Base-by-base conservation (phyloP, 2,113 vertebrate species). In the Megatriorchis doriae region DNA sequence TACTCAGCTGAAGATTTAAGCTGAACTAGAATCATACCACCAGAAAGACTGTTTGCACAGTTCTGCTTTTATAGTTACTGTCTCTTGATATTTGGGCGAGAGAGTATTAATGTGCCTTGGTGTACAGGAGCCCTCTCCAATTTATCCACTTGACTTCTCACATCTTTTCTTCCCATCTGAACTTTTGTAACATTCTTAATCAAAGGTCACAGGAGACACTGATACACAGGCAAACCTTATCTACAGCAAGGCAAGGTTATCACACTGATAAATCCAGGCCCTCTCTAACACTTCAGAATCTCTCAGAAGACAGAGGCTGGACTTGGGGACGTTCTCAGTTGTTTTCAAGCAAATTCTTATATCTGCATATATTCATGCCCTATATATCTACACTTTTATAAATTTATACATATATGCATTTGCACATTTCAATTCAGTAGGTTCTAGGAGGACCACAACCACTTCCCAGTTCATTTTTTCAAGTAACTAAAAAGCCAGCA, bases 111-210 rank as follows among this genome's bases (percentile, higher is more conserved):
- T 70, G 50, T 19, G 27, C 48, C 32, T 18, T 16, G 48, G 34
- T 32, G 8, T 67, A 71, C 40, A 81, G 86, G 31, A 96, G 40
- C 34, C 36, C 40, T 68, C 73, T 87, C 48, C 88, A 95, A 67
- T 95, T 92, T 88, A 87, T 87, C 83, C 77, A 72, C 81, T 93
- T 93, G 66, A 82, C 48, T 95, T 96, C 77, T 89, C 66, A 72
- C 48, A 94, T 86, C 47, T 93, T 74, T 75, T 72, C 45, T 91
- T 95, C 61, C 34, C 47, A 40, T 47, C 58, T 91, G 77, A 95
- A 92, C 85, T 84, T 56, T 42, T 78, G 55, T 27, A 81, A 92
- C 15, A 11, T 38, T 84, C 90, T 86, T 93, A 94, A 95, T 63
- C 82, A 94, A 93, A 96, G 50, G 86, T 92, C 83, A 92, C 67